Evolutionary conservation across 2,888 invertebrate species (phyloP), one percentile per base, ranked within the genome.

Genomic region (Caenorhabditis sp.): DNA sequence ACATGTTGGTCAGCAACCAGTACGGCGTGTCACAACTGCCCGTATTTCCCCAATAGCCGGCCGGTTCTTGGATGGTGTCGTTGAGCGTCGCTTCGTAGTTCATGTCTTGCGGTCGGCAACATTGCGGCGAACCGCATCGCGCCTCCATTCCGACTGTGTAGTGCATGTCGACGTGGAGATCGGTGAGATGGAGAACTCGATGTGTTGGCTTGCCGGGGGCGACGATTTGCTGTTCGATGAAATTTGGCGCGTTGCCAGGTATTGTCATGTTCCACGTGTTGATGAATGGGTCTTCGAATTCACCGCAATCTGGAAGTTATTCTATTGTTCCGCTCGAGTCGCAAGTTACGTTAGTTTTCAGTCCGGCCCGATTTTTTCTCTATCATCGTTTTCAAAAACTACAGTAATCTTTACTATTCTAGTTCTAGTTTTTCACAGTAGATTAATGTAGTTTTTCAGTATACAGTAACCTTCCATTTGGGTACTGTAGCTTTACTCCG

Each of bases 41-140:
- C 0, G 82, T 66, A 19, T 68, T 79, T 23, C 84, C 84, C 84
- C 83, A 84, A 36, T 77, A 66, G 8, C 81, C 81, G 17, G 82
- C 79, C 10, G 78, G 69, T 8, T 57, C 55, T 58, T 77, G 79
- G 17, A 81, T 65, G 1, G 31, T 62, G 31, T 61, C 63, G 19
- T 71, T 75, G 19, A 59, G 23, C 1, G 62, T 60, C 6, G 71
- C 55, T 65, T 76, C 78, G 27, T 66, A 65, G 68, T 74, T 69
- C 63, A 70, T 64, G 27, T 76, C 72, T 31, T 63, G 69, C 12
- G 79, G 76, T n/a, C 89, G 85, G 88, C 97, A 97, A 88, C 97
- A 97, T 1, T 97, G 90, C 0, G 97, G 97, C 88, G 97, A 94
- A 74, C 93, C 93, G 88, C 97, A 97, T 77, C 94, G 93, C 0